phyloP scores from a whole-genome alignment of 1,140 invertebrate genomes.

The Caenorhabditis tropicalis region DNA sequence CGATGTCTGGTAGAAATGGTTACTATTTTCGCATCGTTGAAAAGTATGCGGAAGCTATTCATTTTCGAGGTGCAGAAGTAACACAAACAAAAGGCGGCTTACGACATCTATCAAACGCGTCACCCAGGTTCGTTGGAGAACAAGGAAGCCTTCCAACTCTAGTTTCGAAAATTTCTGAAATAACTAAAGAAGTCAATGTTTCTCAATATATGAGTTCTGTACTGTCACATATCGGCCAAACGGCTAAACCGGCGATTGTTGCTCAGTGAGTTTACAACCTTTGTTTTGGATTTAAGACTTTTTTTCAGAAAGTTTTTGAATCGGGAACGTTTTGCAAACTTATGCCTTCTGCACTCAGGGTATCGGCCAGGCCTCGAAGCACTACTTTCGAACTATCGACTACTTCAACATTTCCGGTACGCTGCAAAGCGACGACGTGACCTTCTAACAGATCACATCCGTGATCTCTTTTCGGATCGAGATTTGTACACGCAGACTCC shows the following conservation, averaged over 20 bases:
- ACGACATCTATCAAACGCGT: neutral
- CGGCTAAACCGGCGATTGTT: neutral
- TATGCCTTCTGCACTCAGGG: neutral
- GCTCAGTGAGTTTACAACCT: neutral
- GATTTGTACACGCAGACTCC: neutral
- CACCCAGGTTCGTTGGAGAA: neutral
- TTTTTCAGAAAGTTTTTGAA: neutral
- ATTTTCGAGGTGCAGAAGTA: neutral
- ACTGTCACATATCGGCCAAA: neutral
- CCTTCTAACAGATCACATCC: neutral
- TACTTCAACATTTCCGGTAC: neutral
- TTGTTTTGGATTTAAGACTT: neutral
- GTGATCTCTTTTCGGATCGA: neutral
- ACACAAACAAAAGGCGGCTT: neutral
- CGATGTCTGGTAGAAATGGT: neutral
- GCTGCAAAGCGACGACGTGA: neutral
- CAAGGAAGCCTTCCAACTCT: neutral
- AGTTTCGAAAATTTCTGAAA: neutral
- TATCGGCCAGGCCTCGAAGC: neutral
- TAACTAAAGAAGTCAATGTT: neutral
- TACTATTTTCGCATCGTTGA: neutral
- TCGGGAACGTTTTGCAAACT: neutral
- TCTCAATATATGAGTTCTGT: neutral
- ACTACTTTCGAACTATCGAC: neutral
- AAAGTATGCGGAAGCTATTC: neutral